These are phyloP conservation scores for Scrobipalpa costella DNA, from an alignment of 2,888 invertebrate genomes.

Conservation along the genomic window DNA sequence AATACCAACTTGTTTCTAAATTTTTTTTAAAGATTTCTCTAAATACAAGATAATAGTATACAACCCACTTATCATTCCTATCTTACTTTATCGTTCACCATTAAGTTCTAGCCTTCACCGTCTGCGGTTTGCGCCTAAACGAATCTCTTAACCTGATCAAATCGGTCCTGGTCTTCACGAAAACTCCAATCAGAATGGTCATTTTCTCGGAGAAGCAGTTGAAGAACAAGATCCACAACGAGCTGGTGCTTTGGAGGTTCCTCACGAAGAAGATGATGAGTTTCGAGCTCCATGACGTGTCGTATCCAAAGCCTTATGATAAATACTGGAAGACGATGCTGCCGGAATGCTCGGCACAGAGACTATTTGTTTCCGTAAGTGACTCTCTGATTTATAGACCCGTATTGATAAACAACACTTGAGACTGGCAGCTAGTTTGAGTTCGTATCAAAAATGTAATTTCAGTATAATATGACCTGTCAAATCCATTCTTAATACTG, in stretches of 20 bases:
- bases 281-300: background rate
- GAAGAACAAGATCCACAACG: background rate
- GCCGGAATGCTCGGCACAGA: background rate
- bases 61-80: too few relatives aligned
- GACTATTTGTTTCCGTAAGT: background rate
- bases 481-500: too few relatives aligned
- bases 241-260: background rate
- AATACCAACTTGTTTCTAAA: too few relatives aligned
- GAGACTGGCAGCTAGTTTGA: too few relatives aligned
- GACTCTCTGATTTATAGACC: too few relatives aligned
- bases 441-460: too few relatives aligned
- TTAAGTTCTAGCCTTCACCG: background rate
- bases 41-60: too few relatives aligned
- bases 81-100: too few relatives aligned
- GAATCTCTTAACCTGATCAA: background rate
- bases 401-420: too few relatives aligned
- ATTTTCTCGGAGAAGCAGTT: background rate
- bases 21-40: too few relatives aligned
- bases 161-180: background rate
- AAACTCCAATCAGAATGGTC: background rate
- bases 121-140: background rate
- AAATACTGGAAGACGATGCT: background rate
- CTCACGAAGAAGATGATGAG: background rate
- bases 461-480: too few relatives aligned
- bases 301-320: background rate